Conservation (phyloP, 2,797 vertebrate species). For the Lacerta bilineata region DNA sequence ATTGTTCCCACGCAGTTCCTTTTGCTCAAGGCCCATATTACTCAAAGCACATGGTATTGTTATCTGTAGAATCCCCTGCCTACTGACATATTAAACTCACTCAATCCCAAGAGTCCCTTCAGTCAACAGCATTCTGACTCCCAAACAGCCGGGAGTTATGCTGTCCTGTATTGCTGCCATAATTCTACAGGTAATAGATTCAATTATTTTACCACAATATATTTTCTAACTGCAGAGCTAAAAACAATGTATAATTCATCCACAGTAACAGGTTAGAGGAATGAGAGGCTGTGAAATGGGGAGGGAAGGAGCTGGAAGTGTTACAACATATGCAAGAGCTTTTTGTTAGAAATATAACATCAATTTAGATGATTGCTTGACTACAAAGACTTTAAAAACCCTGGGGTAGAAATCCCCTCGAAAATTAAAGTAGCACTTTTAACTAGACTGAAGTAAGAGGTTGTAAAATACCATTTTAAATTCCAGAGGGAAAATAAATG, state of each 20-base stretch:
- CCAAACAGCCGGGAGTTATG: not conserved
- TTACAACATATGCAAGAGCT: not conserved
- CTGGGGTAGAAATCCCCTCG: conserved; percentile 5
- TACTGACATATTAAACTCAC: not conserved
- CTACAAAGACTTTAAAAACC: conserved; percentile 13
- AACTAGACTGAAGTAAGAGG: conserved; percentile 1
- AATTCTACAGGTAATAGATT: conserved; percentile 1
- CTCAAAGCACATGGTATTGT: not conserved
- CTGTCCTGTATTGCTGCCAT: not conserved
- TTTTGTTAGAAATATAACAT: conserved; percentile 12
- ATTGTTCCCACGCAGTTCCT: not conserved
- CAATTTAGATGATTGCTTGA: not conserved
- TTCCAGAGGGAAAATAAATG: not conserved
- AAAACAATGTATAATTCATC: not conserved
- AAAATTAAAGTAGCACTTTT: conserved; percentile 5
- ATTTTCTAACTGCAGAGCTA: not conserved
- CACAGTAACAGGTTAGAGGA: not conserved
- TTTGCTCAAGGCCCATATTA: not conserved
- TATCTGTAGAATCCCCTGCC: not conserved
- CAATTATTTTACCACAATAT: not conserved
- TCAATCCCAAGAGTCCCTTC: not conserved
- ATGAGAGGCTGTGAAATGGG: not conserved
- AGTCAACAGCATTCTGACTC: not conserved
- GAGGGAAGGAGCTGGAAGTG: not conserved
- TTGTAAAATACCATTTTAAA: conserved; percentile 38